These are phyloP conservation scores for Acanthoscelides obtectus DNA, from an alignment of 2,888 invertebrate genomes.

Conservation along the genomic window DNA sequence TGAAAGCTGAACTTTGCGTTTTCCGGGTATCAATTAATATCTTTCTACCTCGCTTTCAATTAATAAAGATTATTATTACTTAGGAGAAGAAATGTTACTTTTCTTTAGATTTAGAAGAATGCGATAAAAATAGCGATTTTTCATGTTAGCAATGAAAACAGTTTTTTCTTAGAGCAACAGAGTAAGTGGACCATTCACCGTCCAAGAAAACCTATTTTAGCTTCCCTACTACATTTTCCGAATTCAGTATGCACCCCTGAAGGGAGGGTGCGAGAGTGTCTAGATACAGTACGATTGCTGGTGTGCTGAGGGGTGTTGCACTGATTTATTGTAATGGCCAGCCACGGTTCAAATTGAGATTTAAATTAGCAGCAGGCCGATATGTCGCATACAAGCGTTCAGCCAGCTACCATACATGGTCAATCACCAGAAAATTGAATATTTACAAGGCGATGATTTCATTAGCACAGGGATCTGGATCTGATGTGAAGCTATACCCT, in stretches of 20 bases:
- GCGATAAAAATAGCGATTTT: too few relatives aligned
- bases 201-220: neutral
- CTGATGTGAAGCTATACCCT: too few relatives aligned
- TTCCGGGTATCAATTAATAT: too few relatives aligned
- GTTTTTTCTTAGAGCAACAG: too few relatives aligned
- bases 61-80: too few relatives aligned
- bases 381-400: slow-evolving; percentile 18
- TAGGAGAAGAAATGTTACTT: too few relatives aligned
- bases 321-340: slow-evolving; percentile 46
- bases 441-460: slow-evolving; percentile 15
- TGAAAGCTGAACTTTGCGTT: too few relatives aligned
- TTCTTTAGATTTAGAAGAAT: too few relatives aligned
- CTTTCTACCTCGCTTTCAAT: too few relatives aligned
- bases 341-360: slow-evolving; percentile 46
- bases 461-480: too few relatives aligned
- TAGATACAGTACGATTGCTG: neutral
- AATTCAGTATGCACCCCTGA: neutral
- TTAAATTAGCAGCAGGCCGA: slow-evolving; percentile 44
- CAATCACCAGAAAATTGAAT: slow-evolving; percentile 49
- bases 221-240: neutral
- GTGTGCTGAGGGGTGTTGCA: slow-evolving; percentile 16
- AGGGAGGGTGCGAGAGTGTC: neutral
- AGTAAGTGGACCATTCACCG: neutral
- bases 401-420: slow-evolving; percentile 37
- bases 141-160: too few relatives aligned